Percentiles rank a stretch among this genome's conserved stretches.
Evolutionary conservation across 1,140 invertebrate genomes (phyloP).

Genomic region (Penaeus vannamei): DNA sequence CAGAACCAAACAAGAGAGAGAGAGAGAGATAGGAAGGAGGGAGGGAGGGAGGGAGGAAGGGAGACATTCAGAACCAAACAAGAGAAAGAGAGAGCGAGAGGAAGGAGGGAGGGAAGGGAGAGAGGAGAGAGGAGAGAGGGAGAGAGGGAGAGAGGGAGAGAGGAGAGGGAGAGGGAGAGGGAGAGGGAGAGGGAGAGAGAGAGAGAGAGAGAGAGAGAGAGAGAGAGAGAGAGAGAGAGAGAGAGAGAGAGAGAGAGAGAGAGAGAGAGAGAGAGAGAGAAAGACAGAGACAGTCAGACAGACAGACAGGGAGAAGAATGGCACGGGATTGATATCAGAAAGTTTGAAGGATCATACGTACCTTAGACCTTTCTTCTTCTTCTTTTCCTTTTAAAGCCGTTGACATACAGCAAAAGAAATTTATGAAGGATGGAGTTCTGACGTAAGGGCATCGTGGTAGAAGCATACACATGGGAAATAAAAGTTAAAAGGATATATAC

Average conservation of each 20-base stretch:
- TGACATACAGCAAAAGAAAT: no score
- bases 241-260: conserved; percentile 1
- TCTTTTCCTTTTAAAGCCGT: no score
- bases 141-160: not conserved
- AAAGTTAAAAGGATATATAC: no score
- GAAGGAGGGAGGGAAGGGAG: not conserved
- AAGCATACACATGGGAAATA: no score
- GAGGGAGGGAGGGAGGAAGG: not conserved
- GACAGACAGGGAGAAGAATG: not conserved
- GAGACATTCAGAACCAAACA: not conserved
- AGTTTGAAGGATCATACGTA: no score
- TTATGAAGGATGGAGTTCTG: no score
- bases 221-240: not conserved
- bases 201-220: not conserved
- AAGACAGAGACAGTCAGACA: not conserved
- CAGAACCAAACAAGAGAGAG: not conserved
- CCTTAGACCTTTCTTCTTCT: no score
- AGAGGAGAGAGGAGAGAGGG: no score
- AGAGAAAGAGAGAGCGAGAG: not conserved
- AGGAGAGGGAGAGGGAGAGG: not conserved
- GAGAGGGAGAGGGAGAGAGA: no score
- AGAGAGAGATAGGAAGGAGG: not conserved
- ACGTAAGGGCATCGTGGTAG: no score
- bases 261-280: not conserved
- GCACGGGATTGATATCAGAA: no score